Evolutionary conservation across 1,140 invertebrate species (phyloP).

Genomic region (Drosophila grimshawi): DNA sequence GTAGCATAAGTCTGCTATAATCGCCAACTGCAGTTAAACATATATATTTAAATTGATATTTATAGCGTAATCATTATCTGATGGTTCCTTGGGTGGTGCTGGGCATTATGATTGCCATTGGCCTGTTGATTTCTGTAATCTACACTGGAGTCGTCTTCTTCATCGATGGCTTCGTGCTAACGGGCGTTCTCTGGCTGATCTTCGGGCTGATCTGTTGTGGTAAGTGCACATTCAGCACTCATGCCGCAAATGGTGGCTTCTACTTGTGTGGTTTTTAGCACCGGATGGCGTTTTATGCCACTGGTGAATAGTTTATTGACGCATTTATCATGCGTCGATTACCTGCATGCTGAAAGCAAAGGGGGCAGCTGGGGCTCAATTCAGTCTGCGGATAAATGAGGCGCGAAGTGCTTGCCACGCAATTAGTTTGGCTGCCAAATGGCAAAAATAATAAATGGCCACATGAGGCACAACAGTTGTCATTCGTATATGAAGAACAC

Average conservation of each 20-base stretch:
- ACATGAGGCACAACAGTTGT: slow-evolving; percentile 23
- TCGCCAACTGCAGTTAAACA: not conserved
- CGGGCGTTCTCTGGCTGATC: slow-evolving; percentile 87
- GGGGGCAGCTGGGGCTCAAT: not conserved
- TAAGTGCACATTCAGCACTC: slow-evolving; percentile 82
- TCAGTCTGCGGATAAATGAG: slow-evolving; percentile 53
- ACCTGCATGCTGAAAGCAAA: slow-evolving; percentile 54
- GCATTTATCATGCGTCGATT: slow-evolving; percentile 75
- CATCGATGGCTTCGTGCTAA: slow-evolving; percentile 86
- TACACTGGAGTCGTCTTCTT: slow-evolving; percentile 91
- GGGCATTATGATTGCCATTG: slow-evolving; percentile 90
- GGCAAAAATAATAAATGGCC: slow-evolving; percentile 44
- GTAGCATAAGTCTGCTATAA: slow-evolving; percentile 19
- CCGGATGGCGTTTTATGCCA: slow-evolving; percentile 60
- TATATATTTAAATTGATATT: slow-evolving; percentile 52
- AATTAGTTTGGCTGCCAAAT: slow-evolving; percentile 57
- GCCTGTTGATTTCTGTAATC: slow-evolving; percentile 89
- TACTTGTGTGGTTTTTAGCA: slow-evolving; percentile 70
- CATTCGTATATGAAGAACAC: slow-evolving; percentile 8
- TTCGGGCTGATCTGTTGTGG: slow-evolving; percentile 87
- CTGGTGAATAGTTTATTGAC: slow-evolving; percentile 62
- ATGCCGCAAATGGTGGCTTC: not conserved
- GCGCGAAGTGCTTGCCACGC: slow-evolving; percentile 60
- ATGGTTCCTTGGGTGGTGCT: slow-evolving; percentile 93
- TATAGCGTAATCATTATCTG: slow-evolving; percentile 90